Percentiles rank a stretch among this genome's conserved stretches.
phyloP scores from a whole-genome alignment of 2,888 invertebrate species.

The Ellobium chinense region DNA sequence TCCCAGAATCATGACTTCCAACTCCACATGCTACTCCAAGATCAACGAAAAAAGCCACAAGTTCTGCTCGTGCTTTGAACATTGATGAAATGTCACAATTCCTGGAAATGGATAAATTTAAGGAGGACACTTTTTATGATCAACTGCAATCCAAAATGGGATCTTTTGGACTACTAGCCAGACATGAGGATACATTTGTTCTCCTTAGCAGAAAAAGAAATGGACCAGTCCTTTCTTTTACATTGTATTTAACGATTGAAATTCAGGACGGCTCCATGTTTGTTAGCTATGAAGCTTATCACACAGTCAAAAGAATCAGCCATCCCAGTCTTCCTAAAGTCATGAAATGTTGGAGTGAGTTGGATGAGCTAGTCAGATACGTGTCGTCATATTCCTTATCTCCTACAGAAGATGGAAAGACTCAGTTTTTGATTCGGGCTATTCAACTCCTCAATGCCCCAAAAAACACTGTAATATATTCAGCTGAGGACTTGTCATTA shows the following conservation, averaged over 20 bases:
- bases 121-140: background rate
- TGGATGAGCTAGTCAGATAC: background rate
- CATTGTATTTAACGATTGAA: background rate
- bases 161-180: background rate
- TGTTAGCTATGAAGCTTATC: background rate
- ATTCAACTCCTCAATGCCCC: background rate
- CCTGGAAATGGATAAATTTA: background rate
- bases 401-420: too few relatives aligned
- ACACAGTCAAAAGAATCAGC: background rate
- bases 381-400: background rate
- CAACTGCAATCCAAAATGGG: background rate
- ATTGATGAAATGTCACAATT: slow-evolving; percentile 1
- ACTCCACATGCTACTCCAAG: background rate
- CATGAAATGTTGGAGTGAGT: background rate
- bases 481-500: background rate
- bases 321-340: background rate
- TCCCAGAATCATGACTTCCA: background rate
- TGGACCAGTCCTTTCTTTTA: background rate
- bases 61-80: background rate
- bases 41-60: background rate
- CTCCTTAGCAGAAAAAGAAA: background rate
- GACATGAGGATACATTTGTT: background rate
- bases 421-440: background rate
- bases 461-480: slow-evolving; percentile 1
- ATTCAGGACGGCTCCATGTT: background rate